phyloP scores from a whole-genome alignment of 2,113 vertebrate genomes.

The Megalops atlanticus region DNA sequence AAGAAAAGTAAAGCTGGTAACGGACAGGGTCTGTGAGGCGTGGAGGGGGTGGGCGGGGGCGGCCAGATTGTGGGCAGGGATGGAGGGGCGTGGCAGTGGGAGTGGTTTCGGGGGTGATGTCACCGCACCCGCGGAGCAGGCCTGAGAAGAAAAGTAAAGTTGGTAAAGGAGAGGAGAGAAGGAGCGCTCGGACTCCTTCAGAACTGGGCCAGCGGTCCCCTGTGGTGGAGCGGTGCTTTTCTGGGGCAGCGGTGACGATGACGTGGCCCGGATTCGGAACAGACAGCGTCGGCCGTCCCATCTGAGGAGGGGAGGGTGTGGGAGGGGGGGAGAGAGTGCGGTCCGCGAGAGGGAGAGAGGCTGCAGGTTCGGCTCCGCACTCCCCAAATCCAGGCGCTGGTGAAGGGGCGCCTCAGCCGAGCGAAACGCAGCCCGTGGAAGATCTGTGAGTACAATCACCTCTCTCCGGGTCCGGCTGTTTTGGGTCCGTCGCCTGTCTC shows the following conservation, averaged over 20 bases:
- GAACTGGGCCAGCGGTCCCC: constrained; percentile 38
- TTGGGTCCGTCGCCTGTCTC: neutral
- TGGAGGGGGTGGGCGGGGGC: no score
- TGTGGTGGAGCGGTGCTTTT: constrained; percentile 28
- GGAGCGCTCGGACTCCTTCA: constrained; percentile 12
- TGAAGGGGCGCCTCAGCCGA: constrained; percentile 5
- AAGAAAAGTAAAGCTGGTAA: constrained; percentile 28
- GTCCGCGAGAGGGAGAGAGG: neutral
- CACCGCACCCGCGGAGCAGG: neutral
- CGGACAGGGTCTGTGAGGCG: no score
- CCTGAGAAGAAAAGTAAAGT: constrained; percentile 26
- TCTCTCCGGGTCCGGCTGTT: neutral
- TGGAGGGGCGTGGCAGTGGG: neutral
- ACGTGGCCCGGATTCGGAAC: constrained; percentile 29
- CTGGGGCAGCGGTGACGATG: constrained; percentile 20
- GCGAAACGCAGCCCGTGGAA: neutral
- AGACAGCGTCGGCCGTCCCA: constrained; percentile 16
- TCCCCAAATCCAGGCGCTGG: neutral
- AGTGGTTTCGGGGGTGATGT: neutral
- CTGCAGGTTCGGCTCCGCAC: neutral
- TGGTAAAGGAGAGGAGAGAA: constrained; percentile 4
- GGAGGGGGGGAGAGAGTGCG: neutral
- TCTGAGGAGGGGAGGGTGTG: constrained; percentile 1
- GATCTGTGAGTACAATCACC: constrained; percentile 8
- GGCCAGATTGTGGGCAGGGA: no score